A percentile compares a stretch with the other conserved stretches of the same genome.
Conservation (phyloP, 2,797 vertebrate genomes). For the Sitta carolinensis region DNA sequence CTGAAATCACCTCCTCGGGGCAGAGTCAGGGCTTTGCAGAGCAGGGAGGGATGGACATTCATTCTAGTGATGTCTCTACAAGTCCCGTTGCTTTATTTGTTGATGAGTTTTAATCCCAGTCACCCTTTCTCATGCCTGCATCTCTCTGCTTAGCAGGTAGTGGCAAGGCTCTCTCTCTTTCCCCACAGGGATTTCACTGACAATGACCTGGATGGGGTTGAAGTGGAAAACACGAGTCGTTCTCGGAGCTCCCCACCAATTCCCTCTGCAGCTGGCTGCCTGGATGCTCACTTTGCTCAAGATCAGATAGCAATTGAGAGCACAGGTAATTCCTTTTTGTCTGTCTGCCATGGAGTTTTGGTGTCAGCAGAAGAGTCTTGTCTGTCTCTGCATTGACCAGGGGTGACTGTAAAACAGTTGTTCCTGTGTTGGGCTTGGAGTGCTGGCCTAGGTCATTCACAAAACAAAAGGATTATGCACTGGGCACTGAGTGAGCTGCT, state of each 20-base stretch:
- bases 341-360: not conserved
- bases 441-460: not conserved
- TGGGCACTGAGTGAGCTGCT: not conserved
- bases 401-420: not conserved
- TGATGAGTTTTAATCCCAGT: not conserved
- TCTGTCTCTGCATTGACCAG: not conserved
- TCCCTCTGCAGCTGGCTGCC: constrained; percentile 70
- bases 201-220: constrained; percentile 84
- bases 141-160: not conserved
- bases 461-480: not conserved
- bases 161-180: not conserved
- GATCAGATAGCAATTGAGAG: constrained; percentile 76
- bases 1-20: not conserved
- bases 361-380: not conserved
- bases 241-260: constrained; percentile 73
- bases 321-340: constrained; percentile 73
- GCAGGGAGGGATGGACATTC: not conserved
- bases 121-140: not conserved
- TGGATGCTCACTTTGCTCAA: constrained; percentile 74
- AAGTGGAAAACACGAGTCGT: constrained; percentile 78
- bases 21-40: not conserved
- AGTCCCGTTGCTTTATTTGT: not conserved
- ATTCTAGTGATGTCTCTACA: not conserved
- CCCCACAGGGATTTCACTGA: constrained; percentile 84
- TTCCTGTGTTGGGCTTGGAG: not conserved